Conservation (phyloP, 2,113 vertebrate genomes). For the Urocitellus parryii region DNA sequence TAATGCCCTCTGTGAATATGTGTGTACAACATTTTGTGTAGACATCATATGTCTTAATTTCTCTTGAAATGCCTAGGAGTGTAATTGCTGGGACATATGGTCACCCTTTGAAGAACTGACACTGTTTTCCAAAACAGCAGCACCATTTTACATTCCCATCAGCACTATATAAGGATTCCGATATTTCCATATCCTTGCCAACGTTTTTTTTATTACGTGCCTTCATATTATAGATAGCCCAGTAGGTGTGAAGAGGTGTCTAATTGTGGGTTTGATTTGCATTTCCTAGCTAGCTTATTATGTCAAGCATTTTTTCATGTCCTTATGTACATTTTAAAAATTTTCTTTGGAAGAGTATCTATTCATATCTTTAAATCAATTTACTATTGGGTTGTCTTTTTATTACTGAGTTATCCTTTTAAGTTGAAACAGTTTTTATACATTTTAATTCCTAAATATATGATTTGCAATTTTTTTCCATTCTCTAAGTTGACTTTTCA, state of each 20-base stretch:
- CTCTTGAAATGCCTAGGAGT: slow-evolving; percentile 27
- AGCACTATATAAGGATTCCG: neutral
- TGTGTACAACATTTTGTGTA: slow-evolving; percentile 4
- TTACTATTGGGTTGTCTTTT: neutral
- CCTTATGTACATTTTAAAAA: neutral
- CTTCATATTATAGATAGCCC: neutral
- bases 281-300: neutral
- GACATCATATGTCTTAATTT: slow-evolving; percentile 8
- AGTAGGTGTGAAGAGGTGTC: neutral
- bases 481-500: neutral
- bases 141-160: neutral
- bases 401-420: neutral
- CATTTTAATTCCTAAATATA: neutral
- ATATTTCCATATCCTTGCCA: neutral
- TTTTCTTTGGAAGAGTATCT: neutral
- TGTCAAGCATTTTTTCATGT: neutral
- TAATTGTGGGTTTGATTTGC: neutral
- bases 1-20: neutral
- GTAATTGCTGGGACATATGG: slow-evolving; percentile 15
- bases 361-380: neutral
- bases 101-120: slow-evolving; percentile 3
- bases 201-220: neutral
- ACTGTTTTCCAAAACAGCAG: neutral
- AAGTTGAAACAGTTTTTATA: neutral
- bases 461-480: neutral